Base-by-base conservation (phyloP, 1,140 invertebrate species). In the Dendrolimus punctatus region DNA sequence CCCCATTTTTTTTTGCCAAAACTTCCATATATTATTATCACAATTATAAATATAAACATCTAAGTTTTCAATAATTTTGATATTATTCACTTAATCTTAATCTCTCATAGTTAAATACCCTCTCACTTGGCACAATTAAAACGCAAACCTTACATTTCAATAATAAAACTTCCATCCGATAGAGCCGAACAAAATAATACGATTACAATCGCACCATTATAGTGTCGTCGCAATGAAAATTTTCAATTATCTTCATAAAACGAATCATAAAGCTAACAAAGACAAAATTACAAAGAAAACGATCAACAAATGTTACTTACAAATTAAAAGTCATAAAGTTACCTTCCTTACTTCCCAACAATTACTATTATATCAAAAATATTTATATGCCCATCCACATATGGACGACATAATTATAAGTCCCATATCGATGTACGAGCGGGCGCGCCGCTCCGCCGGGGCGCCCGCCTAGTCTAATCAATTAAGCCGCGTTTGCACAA, bases 21-120 rank as follows among this genome's bases (percentile, higher is more conserved):
- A 79, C 77, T 85, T 85, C 81, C 81, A 82, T 82, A 85, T 85
- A 85, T 85, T 80, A 80, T 77, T 76, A 85, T 80, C 74, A 78
- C 77, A 80, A 76, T 76, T 74, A 80, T 79, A 80, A 75, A 79
- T 79, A 84, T 81, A 82, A 82, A 81, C 73, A 78, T 77, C 71
- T 81, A 77, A 75, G 72, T 65, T 75, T 78, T 68, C 62, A 71
- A 72, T 67, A 85, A 83, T 81, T 80, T 81, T 79, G 78, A 81
- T 81, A 81, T 79, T 69, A 69, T 76, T 73, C 82, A 85, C 75
- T 85, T 85, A 85, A 79, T 79, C 78, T 85, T 85, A 85, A 83
- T 76, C 71, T 77, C 71, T 77, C 82, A 73, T 75, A 76, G 55
- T 78, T 74, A 80, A 80, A 61, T 79, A 85, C 23, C 23, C 23